phyloP scores from a whole-genome alignment of 2,888 invertebrate species.

The Oscheius myriophilus region DNA sequence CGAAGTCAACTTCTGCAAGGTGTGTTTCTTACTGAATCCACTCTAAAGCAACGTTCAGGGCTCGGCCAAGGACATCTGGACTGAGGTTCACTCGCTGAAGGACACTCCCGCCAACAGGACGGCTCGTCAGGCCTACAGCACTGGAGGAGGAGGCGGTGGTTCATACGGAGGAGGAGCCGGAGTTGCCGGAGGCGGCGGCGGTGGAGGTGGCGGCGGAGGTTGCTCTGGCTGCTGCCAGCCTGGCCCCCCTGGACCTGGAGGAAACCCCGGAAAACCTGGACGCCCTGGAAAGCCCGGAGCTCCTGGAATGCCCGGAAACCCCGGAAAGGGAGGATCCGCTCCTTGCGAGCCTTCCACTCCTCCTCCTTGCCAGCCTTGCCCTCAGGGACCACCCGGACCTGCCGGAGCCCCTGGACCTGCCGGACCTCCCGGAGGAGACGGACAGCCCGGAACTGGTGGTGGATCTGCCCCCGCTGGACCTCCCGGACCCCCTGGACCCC shows the following conservation, averaged over 20 bases:
- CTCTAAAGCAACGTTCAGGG: slow-evolving; percentile 29
- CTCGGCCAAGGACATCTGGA: slow-evolving; percentile 58
- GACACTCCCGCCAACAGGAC: slow-evolving; percentile 53
- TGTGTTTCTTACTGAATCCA: neutral
- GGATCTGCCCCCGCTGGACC: slow-evolving; percentile 52
- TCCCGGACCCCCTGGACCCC: slow-evolving; percentile 52
- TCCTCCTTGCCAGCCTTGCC: slow-evolving; percentile 59
- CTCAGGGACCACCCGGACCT: slow-evolving; percentile 52
- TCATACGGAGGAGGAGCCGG: slow-evolving; percentile 34
- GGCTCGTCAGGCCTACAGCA: slow-evolving; percentile 52
- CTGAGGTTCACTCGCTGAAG: slow-evolving; percentile 56
- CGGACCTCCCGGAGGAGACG: slow-evolving; percentile 48
- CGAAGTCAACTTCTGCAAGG: slow-evolving; percentile 28
- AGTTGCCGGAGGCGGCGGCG: slow-evolving; percentile 33
- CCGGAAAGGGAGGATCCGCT: slow-evolving; percentile 53
- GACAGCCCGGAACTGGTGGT: slow-evolving; percentile 40
- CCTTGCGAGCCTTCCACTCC: slow-evolving; percentile 63
- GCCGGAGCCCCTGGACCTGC: slow-evolving; percentile 37
- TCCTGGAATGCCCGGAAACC: slow-evolving; percentile 59
- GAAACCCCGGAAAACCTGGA: slow-evolving; percentile 54
- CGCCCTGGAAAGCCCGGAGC: slow-evolving; percentile 45
- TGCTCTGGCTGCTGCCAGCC: slow-evolving; percentile 66
- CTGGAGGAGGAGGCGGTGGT: slow-evolving; percentile 24
- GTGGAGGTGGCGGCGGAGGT: slow-evolving; percentile 37
- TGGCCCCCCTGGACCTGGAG: slow-evolving; percentile 53